Base-by-base conservation (phyloP, 2,797 vertebrate genomes). In the Podargus strigoides region DNA sequence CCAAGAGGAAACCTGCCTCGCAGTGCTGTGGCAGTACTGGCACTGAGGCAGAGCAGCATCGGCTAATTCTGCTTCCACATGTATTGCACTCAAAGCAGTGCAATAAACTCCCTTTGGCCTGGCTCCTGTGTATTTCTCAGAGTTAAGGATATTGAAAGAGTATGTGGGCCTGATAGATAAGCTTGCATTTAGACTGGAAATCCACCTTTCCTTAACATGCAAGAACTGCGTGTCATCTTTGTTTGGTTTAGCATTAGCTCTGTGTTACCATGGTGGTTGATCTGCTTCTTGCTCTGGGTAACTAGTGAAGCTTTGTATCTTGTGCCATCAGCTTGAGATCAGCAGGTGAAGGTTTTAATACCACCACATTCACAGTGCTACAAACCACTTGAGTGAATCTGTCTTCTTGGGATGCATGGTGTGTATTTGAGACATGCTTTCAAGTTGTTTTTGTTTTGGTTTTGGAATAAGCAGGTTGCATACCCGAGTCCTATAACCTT, bases 41-140 rank as follows among this genome's bases (percentile, higher is more conserved):
- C 2, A 0, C 32, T 0, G 18, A 27, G 52, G 23, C 44, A 39
- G 22, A 21, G 13, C 26, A 8, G 30, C 9, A 1, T 3, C 5
- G 1, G 37, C 26, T 19, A 5, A 0, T 63, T 62, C 46, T 80
- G 17, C 12, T 78, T 58, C 28, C 20, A 32, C 3, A 2, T 12
- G 3, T 21, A 2, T 22, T 5, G 0, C 27, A 34, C 58, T 58
- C 32, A 24, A 44, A 58, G 41, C 22, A 14, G 1, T 24, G 32
- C 10, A 3, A 14, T 34, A 53, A 72, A 8, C 28, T 27, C 72
- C 15, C 21, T 69, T 36, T 24, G 41, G 20, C 52, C 55, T 70
- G 70, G 28, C 34, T 67, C 9, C 9, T 27, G 19, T 8, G 4
- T 9, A 6, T 19, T 30, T 14, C 32, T 83, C 7, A 2, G 41